Evolutionary conservation across 2,797 vertebrate genomes (phyloP), one percentile per base, ranked within the genome.

Genomic region (Spatula versicolor): DNA sequence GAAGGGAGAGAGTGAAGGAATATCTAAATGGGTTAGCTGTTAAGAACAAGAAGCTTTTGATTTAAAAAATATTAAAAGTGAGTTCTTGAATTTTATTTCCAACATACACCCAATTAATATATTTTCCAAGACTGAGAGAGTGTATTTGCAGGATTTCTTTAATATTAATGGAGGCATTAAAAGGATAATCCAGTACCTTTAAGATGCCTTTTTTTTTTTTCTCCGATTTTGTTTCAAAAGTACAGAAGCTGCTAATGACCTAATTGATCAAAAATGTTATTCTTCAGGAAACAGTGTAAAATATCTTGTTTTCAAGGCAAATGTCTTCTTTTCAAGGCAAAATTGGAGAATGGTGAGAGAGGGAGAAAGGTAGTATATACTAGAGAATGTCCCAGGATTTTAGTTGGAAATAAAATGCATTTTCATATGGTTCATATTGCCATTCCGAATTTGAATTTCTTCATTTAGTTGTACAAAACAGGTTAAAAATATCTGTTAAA

Each of bases 1-100:
- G 84, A 91, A 78, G 41, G 33, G 11, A 62, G 50, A 88, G 67
- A 76, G 17, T 13, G 89, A 94, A 87, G 54, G 46, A 91, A 93
- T 93, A 95, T 86, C 92, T 97, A 94, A 96, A 95, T 91, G 86
- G 92, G 91, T 89, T 96, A 93, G 76, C 94, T 95, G 94, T 96
- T 96, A 88, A 55, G 95, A 96, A 97, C 95, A 96, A 96, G 93
- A 95, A 94, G 95, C 93, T 96, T 96, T 97, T 97, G 93, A 97
- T 95, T 93, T 95, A 92, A 87, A 76, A 89, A 96, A 96, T 94
- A 95, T 94, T 96, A 75, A 91, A 96, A 91, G 62, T 83, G 90
- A 78, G 66, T 92, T 94, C 92, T 82, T 86, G 92, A 83, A 92
- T 96, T 95, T 93, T 94, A 91, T 96, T 97, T 73, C 82, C 87